Conservation (phyloP, 1,140 invertebrate species). For the Dendroctonus ponderosae region DNA sequence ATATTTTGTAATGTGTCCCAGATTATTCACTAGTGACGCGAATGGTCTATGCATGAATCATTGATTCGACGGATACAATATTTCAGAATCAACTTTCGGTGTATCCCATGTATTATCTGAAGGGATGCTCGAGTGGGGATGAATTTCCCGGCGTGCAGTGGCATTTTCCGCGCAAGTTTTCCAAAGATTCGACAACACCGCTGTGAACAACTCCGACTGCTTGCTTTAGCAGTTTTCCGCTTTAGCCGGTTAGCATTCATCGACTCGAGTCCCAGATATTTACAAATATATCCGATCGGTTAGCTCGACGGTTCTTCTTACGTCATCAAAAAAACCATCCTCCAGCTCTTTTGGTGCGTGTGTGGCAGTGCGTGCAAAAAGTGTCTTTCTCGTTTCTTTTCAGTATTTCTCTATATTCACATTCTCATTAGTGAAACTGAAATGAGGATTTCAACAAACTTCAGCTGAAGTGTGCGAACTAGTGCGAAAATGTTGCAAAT, state of each 20-base stretch:
- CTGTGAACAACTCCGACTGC: conserved; percentile 24
- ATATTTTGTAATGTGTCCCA: too few relatives aligned
- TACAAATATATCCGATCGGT: conserved; percentile 36
- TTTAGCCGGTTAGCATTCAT: conserved; percentile 29
- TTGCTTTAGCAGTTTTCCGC: conserved; percentile 29
- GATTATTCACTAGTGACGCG: too few relatives aligned
- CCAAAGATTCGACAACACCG: conserved; percentile 28
- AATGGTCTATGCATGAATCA: too few relatives aligned
- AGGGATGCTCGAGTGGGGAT: conserved; percentile 16
- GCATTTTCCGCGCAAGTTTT: conserved; percentile 34
- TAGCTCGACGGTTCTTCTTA: conserved; percentile 31
- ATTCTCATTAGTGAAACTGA: conserved; percentile 8
- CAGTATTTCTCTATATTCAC: conserved; percentile 1
- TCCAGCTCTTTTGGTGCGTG: conserved; percentile 27
- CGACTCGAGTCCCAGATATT: conserved; percentile 36
- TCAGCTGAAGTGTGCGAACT: conserved; percentile 4
- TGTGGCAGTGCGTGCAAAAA: conserved; percentile 18
- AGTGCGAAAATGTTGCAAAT: conserved; percentile 23
- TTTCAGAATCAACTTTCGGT: too few relatives aligned
- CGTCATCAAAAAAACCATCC: conserved; percentile 30
- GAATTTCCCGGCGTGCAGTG: conserved; percentile 11
- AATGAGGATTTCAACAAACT: conserved; percentile 14
- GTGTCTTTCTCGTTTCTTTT: conserved; percentile 17
- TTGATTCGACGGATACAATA: too few relatives aligned
- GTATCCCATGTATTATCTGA: neutral